These are phyloP conservation scores for Glaucidium brasilianum DNA, from an alignment of 2,113 vertebrate species.

Conservation along the genomic window DNA sequence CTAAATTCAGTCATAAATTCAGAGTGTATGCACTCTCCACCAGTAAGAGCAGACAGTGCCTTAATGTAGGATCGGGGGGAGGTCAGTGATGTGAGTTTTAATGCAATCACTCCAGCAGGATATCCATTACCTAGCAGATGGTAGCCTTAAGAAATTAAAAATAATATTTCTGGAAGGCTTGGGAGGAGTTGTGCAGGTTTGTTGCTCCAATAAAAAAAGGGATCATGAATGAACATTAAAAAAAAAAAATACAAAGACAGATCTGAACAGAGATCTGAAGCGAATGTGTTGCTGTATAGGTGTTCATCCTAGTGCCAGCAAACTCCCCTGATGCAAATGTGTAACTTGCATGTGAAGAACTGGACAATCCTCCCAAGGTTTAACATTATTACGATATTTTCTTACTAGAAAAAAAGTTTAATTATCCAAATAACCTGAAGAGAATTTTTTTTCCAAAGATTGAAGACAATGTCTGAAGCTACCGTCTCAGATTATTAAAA, in stretches of 20 bases:
- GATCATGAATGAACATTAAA: background rate
- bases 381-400: background rate
- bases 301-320: background rate
- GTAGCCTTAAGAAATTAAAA: background rate
- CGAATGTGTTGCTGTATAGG: background rate
- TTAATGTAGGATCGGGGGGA: background rate
- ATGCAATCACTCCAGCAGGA: background rate
- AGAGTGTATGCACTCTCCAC: fast-evolving
- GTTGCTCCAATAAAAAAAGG: background rate
- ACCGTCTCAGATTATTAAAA: background rate
- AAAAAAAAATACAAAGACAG: background rate
- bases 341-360: background rate
- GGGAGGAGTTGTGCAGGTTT: background rate
- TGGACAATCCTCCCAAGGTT: background rate
- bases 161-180: background rate
- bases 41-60: background rate
- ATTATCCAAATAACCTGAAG: background rate
- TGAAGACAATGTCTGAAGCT: background rate
- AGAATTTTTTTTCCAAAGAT: fast-evolving
- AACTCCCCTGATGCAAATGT: background rate
- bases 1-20: background rate
- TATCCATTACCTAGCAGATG: background rate
- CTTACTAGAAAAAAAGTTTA: background rate
- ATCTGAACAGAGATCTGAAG: background rate
- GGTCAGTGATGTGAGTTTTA: background rate